Evolutionary conservation across 2,113 vertebrate species (phyloP).

Genomic region (Petrocephalus microphthalmus): DNA sequence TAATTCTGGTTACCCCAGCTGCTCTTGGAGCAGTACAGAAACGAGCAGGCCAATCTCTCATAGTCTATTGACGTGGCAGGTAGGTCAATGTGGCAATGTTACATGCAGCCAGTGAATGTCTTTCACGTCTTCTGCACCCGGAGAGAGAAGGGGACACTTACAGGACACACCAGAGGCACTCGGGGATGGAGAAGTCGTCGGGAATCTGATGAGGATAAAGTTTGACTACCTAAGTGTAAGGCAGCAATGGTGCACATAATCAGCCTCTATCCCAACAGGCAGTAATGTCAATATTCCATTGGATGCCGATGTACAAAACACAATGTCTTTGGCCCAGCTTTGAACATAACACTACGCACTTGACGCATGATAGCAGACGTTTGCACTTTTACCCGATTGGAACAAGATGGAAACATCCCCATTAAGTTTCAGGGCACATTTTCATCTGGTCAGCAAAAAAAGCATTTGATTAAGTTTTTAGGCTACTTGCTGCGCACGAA

Average conservation of each 20-base stretch:
- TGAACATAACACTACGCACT: neutral
- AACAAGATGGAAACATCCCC: neutral
- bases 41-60: neutral
- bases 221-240: neutral
- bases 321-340: neutral
- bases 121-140: neutral
- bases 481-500: neutral
- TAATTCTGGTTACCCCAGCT: neutral
- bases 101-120: neutral
- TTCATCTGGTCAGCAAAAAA: neutral
- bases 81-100: neutral
- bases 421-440: neutral
- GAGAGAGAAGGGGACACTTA: neutral
- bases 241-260: neutral
- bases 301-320: neutral
- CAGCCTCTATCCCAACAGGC: neutral
- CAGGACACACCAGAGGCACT: too few relatives aligned
- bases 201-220: neutral
- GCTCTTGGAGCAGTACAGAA: neutral
- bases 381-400: neutral
- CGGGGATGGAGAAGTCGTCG: neutral
- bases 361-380: neutral
- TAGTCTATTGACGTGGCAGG: neutral
- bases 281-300: neutral
- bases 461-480: neutral